Percentiles rank a stretch among this genome's conserved stretches.
Evolutionary conservation across 2,888 invertebrate species (phyloP).

Genomic region (Eustalomyia histrio): DNA sequence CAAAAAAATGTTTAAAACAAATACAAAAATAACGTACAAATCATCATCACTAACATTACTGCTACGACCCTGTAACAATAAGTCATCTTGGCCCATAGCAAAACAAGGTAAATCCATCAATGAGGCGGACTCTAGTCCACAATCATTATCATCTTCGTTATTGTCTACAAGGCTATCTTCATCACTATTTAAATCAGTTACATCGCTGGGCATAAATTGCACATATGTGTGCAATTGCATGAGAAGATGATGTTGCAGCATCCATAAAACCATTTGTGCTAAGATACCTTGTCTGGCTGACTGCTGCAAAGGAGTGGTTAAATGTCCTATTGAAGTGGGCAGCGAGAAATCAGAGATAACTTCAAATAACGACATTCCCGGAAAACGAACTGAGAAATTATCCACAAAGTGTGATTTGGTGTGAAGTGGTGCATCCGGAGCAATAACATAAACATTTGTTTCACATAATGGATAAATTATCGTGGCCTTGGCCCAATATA

Average conservation of each 20-base stretch:
- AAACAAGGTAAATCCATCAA: conserved; percentile 67
- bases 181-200: conserved; percentile 54
- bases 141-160: conserved; percentile 66
- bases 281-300: conserved; percentile 84
- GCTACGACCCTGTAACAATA: conserved; percentile 60
- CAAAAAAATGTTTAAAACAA: neutral
- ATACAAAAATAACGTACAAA: conserved; percentile 67
- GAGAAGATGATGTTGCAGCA: conserved; percentile 91
- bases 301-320: conserved; percentile 84
- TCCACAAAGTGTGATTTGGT: conserved; percentile 87
- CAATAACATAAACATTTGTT: conserved; percentile 96
- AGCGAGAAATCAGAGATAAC: conserved; percentile 90
- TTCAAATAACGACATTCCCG: conserved; percentile 87
- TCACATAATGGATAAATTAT: conserved; percentile 98
- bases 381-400: conserved; percentile 91
- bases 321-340: conserved; percentile 87
- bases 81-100: conserved; percentile 57
- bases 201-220: conserved; percentile 88
- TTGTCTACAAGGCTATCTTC: conserved; percentile 15
- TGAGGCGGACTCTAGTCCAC: conserved; percentile 62
- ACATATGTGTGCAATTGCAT: conserved; percentile 96
- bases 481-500: conserved; percentile 98
- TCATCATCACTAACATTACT: conserved; percentile 71
- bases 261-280: conserved; percentile 95
- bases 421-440: conserved; percentile 90